phyloP scores from a whole-genome alignment of 2,113 vertebrate genomes.

The Daboia siamensis region DNA sequence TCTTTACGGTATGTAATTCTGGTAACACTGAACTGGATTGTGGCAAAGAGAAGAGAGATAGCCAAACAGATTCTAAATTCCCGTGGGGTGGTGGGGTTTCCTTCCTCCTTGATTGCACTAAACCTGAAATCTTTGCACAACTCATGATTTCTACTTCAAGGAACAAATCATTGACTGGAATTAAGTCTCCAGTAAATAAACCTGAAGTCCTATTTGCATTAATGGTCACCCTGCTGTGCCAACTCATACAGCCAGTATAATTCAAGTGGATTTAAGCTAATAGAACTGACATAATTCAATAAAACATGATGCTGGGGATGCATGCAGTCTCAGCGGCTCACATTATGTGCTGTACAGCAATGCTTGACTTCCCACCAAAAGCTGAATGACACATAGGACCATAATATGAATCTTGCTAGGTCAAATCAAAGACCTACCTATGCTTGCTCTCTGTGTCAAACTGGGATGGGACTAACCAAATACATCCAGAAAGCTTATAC shows the following conservation, averaged over 20 bases:
- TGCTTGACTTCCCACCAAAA: background rate
- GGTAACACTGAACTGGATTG: background rate
- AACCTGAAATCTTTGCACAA: background rate
- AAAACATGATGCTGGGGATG: background rate
- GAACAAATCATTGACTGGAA: background rate
- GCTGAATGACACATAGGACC: background rate
- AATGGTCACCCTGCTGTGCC: constrained; percentile 5
- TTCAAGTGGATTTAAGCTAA: constrained; percentile 11
- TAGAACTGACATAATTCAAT: constrained; percentile 19
- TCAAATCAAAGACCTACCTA: background rate
- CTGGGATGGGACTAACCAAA: background rate
- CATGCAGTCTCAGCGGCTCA: background rate
- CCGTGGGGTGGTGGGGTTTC: too few species aligned
- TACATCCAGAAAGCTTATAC: background rate
- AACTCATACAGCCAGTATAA: background rate
- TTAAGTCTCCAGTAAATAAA: background rate
- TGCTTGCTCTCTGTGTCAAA: background rate
- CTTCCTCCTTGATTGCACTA: too few species aligned
- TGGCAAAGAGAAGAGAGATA: background rate
- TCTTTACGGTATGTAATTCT: background rate
- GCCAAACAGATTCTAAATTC: too few species aligned
- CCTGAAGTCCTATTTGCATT: background rate
- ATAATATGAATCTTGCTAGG: background rate
- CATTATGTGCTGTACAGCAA: background rate
- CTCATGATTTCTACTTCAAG: background rate